phyloP scores from a whole-genome alignment of 2,113 vertebrate genomes.

The Calyptommatus sinebrachiatus region DNA sequence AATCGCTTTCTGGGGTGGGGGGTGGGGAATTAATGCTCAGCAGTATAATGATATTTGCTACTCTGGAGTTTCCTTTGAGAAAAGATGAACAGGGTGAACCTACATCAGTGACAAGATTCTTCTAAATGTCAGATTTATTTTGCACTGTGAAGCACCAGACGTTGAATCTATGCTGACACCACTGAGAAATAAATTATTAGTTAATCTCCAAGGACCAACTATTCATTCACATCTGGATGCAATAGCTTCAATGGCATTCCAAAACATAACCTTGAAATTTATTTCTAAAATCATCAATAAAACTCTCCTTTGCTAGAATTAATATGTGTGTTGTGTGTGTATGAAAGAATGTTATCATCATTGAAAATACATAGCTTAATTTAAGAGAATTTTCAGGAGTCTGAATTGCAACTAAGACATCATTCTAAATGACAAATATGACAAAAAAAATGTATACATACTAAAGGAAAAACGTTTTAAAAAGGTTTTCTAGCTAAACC shows the following conservation, averaged over 20 bases:
- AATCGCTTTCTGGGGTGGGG: not conserved
- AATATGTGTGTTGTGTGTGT: not conserved
- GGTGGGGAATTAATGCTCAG: not conserved
- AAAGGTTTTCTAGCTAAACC: not conserved
- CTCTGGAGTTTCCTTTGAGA: not conserved
- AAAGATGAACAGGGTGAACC: not conserved
- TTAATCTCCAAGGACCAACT: slow-evolving; percentile 1
- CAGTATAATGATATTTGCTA: not conserved
- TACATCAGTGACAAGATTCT: slow-evolving; percentile 13
- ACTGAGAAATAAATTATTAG: not conserved
- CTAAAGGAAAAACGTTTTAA: not conserved
- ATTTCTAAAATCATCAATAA: not conserved
- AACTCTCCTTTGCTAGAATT: not conserved
- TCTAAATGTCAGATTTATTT: slow-evolving; percentile 22
- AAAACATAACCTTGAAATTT: slow-evolving; percentile 1
- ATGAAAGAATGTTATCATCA: not conserved
- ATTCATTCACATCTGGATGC: not conserved
- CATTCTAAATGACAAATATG: not conserved
- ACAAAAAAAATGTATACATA: not conserved
- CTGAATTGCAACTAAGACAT: slow-evolving; percentile 22
- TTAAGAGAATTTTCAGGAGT: not conserved
- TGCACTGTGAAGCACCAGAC: not conserved
- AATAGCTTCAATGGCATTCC: slow-evolving; percentile 1
- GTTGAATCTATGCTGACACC: not conserved
- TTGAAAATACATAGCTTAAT: not conserved